Base-by-base conservation (phyloP, 2,888 invertebrate genomes). In the Leptinotarsa peninsularis region DNA sequence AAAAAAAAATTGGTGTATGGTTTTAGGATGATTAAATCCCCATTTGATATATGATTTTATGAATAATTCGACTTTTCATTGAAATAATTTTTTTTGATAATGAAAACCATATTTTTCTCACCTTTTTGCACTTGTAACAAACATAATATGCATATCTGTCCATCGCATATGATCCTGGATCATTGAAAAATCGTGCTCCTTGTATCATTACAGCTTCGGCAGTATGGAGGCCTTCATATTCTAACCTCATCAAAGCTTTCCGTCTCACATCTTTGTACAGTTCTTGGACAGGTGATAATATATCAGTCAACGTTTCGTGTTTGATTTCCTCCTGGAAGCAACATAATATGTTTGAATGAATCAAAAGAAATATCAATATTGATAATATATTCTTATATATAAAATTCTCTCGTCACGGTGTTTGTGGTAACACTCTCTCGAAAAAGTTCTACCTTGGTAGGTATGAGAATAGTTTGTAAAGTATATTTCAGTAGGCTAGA, bases 81-180 rank as follows among this genome's bases (percentile, higher is more conserved):
- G 33, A 33, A 33, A 33, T 33, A 5, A 27, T 0, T 33, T 7
- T 33, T 33, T 33, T 33, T 33, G 2, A 3, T 13, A 10, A 43
- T 43, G 3, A 67, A 43, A 69, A 18, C 33, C 18, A 56, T 18
- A 67, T 49, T 58, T 14, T 14, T 18, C 27, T 78, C 86, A 92
- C 92, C 90, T 95, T 95, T 80, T 93, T 93, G 87, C 99, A 99
- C 88, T 98, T 98, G 87, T 93, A 97, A 88, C 99, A 99, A 49
- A 98, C 97, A 86, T 99, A 99, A 88, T 99, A 99, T 0, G 99
- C 98, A 87, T 99, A 99, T 83, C 98, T 91, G 84, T 98, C 98
- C 97, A 99, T 97, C 4, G 99, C 98, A 88, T 95, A 96, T 0
- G 92, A 91, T 1, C 95, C 94, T 1, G 98, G 93, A 87, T 98